A percentile compares a stretch with the other conserved stretches of the same genome.
phyloP scores from a whole-genome alignment of 2,797 vertebrate species.

The Chromis chromis region DNA sequence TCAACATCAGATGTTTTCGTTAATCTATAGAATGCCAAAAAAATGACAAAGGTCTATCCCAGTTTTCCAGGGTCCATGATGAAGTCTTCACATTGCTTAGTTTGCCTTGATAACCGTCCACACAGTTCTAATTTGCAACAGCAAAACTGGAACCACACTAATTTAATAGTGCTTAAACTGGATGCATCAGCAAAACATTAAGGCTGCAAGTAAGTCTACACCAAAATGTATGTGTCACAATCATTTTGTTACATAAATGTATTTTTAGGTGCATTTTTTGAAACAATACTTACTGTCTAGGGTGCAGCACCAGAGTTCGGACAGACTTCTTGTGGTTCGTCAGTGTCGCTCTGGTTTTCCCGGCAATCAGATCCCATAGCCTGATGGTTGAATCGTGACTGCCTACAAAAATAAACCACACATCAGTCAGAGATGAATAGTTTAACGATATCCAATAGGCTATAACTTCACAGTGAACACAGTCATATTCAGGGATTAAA shows the following conservation, averaged over 20 bases:
- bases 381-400: conserved; percentile 98
- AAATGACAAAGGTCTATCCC: neutral
- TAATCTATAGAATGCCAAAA: too few relatives aligned
- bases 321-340: conserved; percentile 99
- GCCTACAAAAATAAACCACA: conserved; percentile 79
- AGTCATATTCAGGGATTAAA: neutral
- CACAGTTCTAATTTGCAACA: neutral
- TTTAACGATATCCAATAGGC: neutral
- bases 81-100: neutral
- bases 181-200: too few relatives aligned
- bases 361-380: conserved; percentile 97
- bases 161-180: too few relatives aligned
- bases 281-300: conserved; percentile 90
- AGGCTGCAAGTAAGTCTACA: too few relatives aligned
- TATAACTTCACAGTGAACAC: neutral
- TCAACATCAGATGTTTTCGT: too few relatives aligned
- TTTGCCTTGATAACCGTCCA: neutral
- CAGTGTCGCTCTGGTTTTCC: conserved; percentile 97
- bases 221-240: too few relatives aligned
- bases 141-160: too few relatives aligned
- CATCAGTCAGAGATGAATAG: neutral
- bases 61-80: neutral
- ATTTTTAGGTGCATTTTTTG: too few relatives aligned
- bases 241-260: too few relatives aligned
- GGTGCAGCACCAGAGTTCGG: conserved; percentile 92